Evolutionary conservation across 2,888 invertebrate genomes (phyloP), one percentile per base, ranked within the genome.

Genomic region (Mechanitis mazaeus): DNA sequence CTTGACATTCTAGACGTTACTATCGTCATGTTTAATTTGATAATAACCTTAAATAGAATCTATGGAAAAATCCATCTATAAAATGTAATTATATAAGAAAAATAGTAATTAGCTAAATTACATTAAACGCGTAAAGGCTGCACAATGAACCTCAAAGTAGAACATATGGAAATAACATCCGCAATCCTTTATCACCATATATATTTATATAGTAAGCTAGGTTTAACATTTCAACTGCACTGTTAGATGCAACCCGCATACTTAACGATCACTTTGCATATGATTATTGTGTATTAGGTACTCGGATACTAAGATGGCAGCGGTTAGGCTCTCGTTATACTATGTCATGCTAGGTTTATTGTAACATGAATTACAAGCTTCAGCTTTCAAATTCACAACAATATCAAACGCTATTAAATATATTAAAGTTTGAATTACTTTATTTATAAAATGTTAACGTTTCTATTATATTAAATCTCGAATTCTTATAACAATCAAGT

Each of bases 261-360:
- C 72, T 63, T 72, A 74, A 75, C 71, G 72, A 72, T 65, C 71
- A 71, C 72, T 76, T 75, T 73, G 74, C 75, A 76, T 76, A 71
- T 66, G 67, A 72, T 75, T 76, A 76, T 74, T 71, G 69, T 70
- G 69, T 69, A 68, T 66, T 58, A 50, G 50, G 50, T 50, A 63
- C 66, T 60, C 55, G 60, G 64, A 64, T 66, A 54, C 64, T 66
- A 66, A 68, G 67, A 66, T 64, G 65, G 66, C 66, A 66, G 59
- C 66, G 59, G 66, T 63, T 62, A 66, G 64, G 65, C 64, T 64
- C 55, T 56, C 57, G 59, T 61, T 59, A 60, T 65, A 56, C 61
- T 59, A 38, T 64, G 60, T 62, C 62, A 60, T 62, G 64, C 58
- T 64, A 58, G 56, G 56, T 60, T 62, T 54, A 55, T 57, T 56